Evolutionary conservation across 1,140 invertebrate species (phyloP).

Genomic region (Eriosoma lanigerum): DNA sequence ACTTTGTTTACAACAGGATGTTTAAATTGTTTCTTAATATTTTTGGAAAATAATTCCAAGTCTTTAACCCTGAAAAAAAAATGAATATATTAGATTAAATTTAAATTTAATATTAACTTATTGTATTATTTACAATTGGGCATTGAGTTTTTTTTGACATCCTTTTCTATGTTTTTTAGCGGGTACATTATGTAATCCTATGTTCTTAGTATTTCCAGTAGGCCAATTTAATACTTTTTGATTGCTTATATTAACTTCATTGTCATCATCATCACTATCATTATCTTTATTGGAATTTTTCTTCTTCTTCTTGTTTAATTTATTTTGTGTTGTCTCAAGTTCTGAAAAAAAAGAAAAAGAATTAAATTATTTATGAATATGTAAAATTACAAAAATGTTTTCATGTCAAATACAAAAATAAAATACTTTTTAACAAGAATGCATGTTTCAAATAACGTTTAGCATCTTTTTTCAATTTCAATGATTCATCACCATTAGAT

Average conservation of each 20-base stretch:
- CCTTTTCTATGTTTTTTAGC: slow-evolving; percentile 30
- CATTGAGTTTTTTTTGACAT: slow-evolving; percentile 18
- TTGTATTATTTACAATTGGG: slow-evolving; percentile 15
- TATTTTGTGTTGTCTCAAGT: background rate
- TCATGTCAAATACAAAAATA: background rate
- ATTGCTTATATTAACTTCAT: background rate
- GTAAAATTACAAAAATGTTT: background rate
- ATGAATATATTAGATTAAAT: background rate
- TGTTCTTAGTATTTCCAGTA: background rate
- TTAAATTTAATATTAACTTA: background rate
- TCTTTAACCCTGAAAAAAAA: slow-evolving; percentile 41
- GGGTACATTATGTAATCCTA: background rate
- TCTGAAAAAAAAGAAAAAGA: background rate
- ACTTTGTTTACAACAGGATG: background rate
- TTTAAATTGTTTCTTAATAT: slow-evolving; percentile 25
- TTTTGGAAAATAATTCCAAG: slow-evolving; percentile 26
- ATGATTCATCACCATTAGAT: slow-evolving; percentile 8
- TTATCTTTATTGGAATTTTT: slow-evolving; percentile 2
- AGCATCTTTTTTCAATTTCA: slow-evolving; percentile 33
- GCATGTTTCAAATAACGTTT: slow-evolving; percentile 45
- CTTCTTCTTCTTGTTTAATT: background rate
- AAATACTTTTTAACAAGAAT: slow-evolving; percentile 37
- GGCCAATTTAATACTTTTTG: slow-evolving; percentile 44
- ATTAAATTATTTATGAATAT: background rate
- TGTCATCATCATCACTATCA: background rate